Evolutionary conservation across 2,888 invertebrate species (phyloP), one percentile per base, ranked within the genome.

Genomic region (Stegana nigrithorax): DNA sequence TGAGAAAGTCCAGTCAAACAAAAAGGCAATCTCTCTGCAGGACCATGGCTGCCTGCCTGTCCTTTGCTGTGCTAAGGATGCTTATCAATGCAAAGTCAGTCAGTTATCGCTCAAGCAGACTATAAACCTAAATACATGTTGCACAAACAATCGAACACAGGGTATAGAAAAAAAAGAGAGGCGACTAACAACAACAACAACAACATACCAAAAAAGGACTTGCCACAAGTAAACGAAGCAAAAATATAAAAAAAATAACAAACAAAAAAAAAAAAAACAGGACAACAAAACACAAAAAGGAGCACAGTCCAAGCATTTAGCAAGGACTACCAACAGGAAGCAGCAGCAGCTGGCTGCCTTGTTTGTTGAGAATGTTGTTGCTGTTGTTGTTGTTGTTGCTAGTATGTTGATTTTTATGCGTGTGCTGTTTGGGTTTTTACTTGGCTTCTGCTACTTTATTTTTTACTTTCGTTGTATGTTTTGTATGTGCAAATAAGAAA

Each of bases 311-410:
- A 29, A 39, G 2, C 17, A 39, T 39, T 12, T 17, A 14, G n/a
- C n/a, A n/a, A n/a, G n/a, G 14, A 39, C 39, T 17, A 47, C 47
- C 21, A 47, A 44, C 17, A 17, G 27, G 21, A 29, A 21, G 12
- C 19, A 19, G 14, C 39, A 39, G 39, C 14, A 39, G 17, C 39
- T 14, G 14, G n/a, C 53, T 36, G 32, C 53, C 62, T 23, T 55
- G 12, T 36, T n/a, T 19, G 2, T 42, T 59, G n/a, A n/a, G n/a
- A n/a, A n/a, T n/a, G n/a, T n/a, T n/a, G n/a, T n/a, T n/a, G n/a
- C n/a, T n/a, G n/a, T 61, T 63, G 53, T 53, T 60, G 59, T 64
- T 36, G 19, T 6, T 25, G 12, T n/a, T 2, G n/a, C n/a, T n/a
- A n/a, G n/a, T n/a, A n/a, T n/a, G n/a, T n/a, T n/a, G n/a, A n/a